Evolutionary conservation across 2,888 invertebrate species (phyloP).

Genomic region (Opisthograptis luteolata): DNA sequence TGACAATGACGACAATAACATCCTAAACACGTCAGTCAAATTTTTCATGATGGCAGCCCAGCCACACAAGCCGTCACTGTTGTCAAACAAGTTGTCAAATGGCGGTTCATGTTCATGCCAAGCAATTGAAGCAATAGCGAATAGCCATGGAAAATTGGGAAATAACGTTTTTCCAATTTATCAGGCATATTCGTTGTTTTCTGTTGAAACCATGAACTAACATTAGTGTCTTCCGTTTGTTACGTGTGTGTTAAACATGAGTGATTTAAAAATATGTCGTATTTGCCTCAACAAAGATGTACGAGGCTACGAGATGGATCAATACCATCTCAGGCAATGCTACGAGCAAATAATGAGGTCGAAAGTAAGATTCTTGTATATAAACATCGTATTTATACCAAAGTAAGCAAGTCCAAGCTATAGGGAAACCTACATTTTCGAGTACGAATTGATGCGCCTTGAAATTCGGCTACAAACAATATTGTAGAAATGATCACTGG

Average conservation of each 20-base stretch:
- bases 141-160: too few relatives aligned
- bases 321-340: slow-evolving; percentile 50
- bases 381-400: background rate
- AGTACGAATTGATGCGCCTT: too few relatives aligned
- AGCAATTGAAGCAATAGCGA: too few relatives aligned
- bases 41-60: too few relatives aligned
- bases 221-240: background rate
- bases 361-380: slow-evolving; percentile 51
- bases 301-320: slow-evolving; percentile 53
- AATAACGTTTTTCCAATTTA: slow-evolving; percentile 10
- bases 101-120: slow-evolving; percentile 18
- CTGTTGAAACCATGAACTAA: slow-evolving; percentile 8
- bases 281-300: slow-evolving; percentile 56
- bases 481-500: too few relatives aligned
- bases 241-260: slow-evolving; percentile 40
- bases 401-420: background rate
- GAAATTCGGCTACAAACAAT: too few relatives aligned
- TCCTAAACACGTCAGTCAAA: too few relatives aligned
- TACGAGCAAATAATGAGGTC: slow-evolving; percentile 58
- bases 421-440: background rate
- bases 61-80: too few relatives aligned
- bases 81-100: slow-evolving; percentile 18
- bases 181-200: background rate
- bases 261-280: slow-evolving; percentile 53
- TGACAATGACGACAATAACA: too few relatives aligned